phyloP scores from a whole-genome alignment of 2,888 invertebrate species.

The Agrilus cyanescens region DNA sequence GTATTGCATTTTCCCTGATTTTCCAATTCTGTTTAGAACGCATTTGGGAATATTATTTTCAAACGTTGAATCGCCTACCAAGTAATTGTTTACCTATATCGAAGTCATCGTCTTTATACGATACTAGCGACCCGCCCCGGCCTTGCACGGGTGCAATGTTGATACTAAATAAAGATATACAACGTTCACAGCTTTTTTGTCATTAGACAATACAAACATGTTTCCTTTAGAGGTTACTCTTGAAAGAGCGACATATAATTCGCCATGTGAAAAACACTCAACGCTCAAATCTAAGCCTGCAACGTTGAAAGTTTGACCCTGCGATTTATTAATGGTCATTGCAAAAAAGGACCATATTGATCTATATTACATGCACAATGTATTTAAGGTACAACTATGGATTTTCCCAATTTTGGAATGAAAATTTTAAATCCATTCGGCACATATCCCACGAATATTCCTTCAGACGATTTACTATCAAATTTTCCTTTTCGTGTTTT shows the following conservation, averaged over 20 bases:
- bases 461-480: constrained; percentile 21
- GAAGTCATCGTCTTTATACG: neutral
- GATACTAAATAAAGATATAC: too few relatives aligned
- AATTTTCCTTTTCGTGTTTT: neutral
- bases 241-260: too few relatives aligned
- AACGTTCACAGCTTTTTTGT: constrained; percentile 13
- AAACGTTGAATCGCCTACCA: neutral
- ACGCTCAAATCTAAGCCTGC: too few relatives aligned
- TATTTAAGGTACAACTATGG: neutral
- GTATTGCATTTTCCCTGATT: constrained; percentile 1
- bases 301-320: too few relatives aligned
- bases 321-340: neutral
- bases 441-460: too few relatives aligned
- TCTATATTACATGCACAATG: constrained; percentile 4
- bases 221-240: too few relatives aligned
- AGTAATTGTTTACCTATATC: constrained; percentile 2
- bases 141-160: too few relatives aligned
- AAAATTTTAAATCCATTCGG: too few relatives aligned
- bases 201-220: too few relatives aligned
- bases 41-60: constrained; percentile 1
- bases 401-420: too few relatives aligned
- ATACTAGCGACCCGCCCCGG: neutral
- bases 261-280: too few relatives aligned
- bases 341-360: too few relatives aligned
- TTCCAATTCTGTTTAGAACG: neutral